Conservation (phyloP, 2,113 vertebrate species). For the Pachyramphus minor region DNA sequence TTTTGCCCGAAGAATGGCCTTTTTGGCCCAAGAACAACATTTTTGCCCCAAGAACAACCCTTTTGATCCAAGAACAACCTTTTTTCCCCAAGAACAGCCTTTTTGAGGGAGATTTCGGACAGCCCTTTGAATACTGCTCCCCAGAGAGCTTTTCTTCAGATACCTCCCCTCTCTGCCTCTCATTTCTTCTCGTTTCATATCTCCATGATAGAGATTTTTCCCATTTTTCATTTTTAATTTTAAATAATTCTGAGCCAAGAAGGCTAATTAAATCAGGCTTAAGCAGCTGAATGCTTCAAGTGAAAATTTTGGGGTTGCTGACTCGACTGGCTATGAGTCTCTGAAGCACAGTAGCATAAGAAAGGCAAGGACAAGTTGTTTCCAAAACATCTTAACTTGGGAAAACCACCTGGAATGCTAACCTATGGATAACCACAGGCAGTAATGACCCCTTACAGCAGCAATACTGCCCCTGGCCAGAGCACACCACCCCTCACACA, state of each 20-base stretch:
- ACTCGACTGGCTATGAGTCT: background rate
- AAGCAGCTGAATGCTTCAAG: background rate
- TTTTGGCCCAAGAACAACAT: rapidly evolving
- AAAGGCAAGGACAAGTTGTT: background rate
- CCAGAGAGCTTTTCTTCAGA: rapidly evolving
- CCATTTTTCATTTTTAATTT: background rate
- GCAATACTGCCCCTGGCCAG: too few species aligned
- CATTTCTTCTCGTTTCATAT: rapidly evolving
- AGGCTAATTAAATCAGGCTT: background rate
- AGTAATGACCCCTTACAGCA: rapidly evolving
- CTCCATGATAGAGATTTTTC: rapidly evolving
- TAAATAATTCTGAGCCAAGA: background rate
- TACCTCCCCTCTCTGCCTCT: background rate
- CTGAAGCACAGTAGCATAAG: rapidly evolving
- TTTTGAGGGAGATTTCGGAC: background rate
- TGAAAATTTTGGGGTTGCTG: rapidly evolving
- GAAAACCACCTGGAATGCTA: background rate
- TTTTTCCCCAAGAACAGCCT: rapidly evolving
- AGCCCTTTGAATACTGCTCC: rapidly evolving
- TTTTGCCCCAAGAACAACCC: background rate
- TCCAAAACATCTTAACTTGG: background rate
- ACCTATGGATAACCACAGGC: rapidly evolving
- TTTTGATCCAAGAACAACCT: rapidly evolving
- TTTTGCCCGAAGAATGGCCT: rapidly evolving
- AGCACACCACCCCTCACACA: rapidly evolving